A percentile compares a stretch with the other conserved stretches of the same genome.
These are phyloP conservation scores for Megaceryle maxima DNA, from an alignment of 2,113 vertebrate genomes.

Conservation along the genomic window DNA sequence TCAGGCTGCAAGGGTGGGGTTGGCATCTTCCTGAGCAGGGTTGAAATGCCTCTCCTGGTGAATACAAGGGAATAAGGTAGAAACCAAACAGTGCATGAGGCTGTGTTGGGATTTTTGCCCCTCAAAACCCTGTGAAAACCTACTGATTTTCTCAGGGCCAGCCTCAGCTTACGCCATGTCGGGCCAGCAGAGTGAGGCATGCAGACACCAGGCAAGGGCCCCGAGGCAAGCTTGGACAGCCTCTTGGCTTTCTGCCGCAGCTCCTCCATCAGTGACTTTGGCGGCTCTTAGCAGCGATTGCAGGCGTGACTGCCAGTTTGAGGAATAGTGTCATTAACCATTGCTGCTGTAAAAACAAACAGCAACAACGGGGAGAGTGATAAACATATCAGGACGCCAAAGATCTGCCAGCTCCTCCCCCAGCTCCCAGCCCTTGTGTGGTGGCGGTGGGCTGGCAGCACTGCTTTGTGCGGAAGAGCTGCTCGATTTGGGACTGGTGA, in stretches of 20 bases:
- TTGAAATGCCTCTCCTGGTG: background rate
- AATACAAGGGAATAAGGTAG: background rate
- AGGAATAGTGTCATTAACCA: conserved; percentile 27
- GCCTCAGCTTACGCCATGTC: background rate
- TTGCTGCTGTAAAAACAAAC: conserved; percentile 49
- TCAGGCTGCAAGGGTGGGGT: accelerated
- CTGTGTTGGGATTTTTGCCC: background rate
- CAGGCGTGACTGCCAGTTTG: conserved; percentile 46
- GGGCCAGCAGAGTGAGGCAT: background rate
- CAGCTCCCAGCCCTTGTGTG: accelerated
- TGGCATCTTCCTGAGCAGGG: background rate
- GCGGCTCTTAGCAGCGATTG: background rate
- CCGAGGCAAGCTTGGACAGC: background rate
- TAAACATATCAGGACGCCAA: background rate
- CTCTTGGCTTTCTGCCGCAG: conserved; percentile 1
- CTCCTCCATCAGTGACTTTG: conserved; percentile 37
- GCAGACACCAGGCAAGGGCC: background rate
- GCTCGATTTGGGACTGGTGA: background rate
- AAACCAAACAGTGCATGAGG: background rate
- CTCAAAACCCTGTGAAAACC: background rate
- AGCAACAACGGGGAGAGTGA: background rate
- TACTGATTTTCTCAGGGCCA: background rate
- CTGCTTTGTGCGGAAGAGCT: accelerated
- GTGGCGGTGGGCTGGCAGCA: accelerated
- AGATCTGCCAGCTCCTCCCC: background rate